These are phyloP conservation scores for Myotis yumanensis DNA, from an alignment of 2,113 vertebrate species.

Conservation along the genomic window DNA sequence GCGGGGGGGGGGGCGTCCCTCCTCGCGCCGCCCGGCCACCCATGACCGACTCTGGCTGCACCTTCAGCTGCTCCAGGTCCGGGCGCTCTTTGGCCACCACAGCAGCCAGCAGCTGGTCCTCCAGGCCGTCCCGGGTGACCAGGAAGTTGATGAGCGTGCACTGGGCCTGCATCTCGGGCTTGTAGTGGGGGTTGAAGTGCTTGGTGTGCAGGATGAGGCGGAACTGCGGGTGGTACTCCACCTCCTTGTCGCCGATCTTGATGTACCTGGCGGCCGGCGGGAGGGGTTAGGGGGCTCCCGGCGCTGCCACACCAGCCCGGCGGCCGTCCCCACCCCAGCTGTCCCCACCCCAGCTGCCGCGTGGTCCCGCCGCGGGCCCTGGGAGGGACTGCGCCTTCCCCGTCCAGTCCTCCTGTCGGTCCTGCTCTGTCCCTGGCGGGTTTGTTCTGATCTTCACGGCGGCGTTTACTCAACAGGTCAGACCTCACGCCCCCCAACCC, in stretches of 20 bases:
- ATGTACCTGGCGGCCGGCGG: slow-evolving; percentile 80
- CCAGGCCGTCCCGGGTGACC: slow-evolving; percentile 86
- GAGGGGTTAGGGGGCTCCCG: accelerated
- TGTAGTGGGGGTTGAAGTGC: slow-evolving; percentile 85
- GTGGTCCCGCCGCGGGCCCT: accelerated
- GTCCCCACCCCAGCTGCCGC: accelerated
- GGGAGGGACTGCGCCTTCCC: background rate
- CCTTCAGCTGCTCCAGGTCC: slow-evolving; percentile 85
- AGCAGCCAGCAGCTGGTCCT: slow-evolving; percentile 86
- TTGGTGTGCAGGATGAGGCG: slow-evolving; percentile 87
- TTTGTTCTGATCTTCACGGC: accelerated
- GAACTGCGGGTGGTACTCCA: slow-evolving; percentile 84
- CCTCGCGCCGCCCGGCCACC: no score
- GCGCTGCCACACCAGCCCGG: no score
- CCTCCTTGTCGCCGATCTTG: slow-evolving; percentile 85
- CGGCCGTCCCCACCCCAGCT: accelerated
- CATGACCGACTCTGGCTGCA: background rate
- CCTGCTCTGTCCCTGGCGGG: background rate
- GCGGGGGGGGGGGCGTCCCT: no score
- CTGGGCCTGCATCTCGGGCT: slow-evolving; percentile 88
- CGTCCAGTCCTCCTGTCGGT: accelerated
- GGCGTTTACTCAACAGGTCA: accelerated
- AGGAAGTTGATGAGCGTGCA: slow-evolving; percentile 88
- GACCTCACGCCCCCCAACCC: background rate
- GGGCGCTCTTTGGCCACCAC: slow-evolving; percentile 86